phyloP scores from a whole-genome alignment of 2,113 vertebrate genomes.

The human region GRCh38 chr2:224978501-224979000 shows the following conservation, averaged over 20 bases:
- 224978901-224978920: neutral
- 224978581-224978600: neutral
- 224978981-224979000: neutral
- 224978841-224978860: neutral
- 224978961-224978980: neutral
- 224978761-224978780: neutral
- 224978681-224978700: neutral
- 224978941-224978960: neutral
- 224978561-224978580: neutral
- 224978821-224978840: neutral
- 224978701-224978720: neutral
- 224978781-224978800: neutral
- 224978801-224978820: neutral
- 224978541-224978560: neutral
- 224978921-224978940: neutral
- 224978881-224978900: neutral
- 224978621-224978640: neutral
- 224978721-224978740: neutral
- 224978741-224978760: neutral
- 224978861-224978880: neutral
- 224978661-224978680: neutral
- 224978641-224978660: neutral
- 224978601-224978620: neutral
- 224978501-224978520: neutral
- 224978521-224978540: neutral